phyloP scores from a whole-genome alignment of 1,140 invertebrate species.

The Atta colombica region DNA sequence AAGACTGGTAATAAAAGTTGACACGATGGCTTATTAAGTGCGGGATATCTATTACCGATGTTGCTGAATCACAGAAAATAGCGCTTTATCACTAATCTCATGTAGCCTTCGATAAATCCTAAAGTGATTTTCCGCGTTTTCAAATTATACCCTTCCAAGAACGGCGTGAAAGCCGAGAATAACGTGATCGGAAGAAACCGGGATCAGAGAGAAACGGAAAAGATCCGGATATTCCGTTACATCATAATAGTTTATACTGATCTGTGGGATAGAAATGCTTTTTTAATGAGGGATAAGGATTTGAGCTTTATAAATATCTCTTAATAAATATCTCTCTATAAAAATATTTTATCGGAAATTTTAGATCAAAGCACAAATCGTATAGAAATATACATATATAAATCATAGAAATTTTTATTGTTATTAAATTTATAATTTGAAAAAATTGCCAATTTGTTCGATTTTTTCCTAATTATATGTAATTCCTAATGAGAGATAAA shows the following conservation, averaged over 20 bases:
- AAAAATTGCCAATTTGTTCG: neutral
- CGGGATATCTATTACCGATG: slow-evolving; percentile 8
- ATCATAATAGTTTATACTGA: slow-evolving; percentile 43
- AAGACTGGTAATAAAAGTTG: slow-evolving; percentile 55
- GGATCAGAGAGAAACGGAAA: slow-evolving; percentile 30
- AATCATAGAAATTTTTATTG: too few relatives aligned
- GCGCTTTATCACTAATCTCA: slow-evolving; percentile 35
- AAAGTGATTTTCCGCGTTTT: slow-evolving; percentile 62
- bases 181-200: slow-evolving; percentile 13
- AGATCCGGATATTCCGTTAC: slow-evolving; percentile 46
- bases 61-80: slow-evolving; percentile 47
- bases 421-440: neutral
- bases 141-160: slow-evolving; percentile 52
- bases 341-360: too few relatives aligned
- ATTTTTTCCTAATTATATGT: neutral
- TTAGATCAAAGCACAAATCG: too few relatives aligned
- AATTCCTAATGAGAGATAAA: neutral
- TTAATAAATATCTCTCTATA: too few relatives aligned
- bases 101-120: slow-evolving; percentile 42
- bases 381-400: too few relatives aligned
- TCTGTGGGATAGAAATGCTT: slow-evolving; percentile 33
- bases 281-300: slow-evolving; percentile 20
- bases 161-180: slow-evolving; percentile 28
- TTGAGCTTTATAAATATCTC: too few relatives aligned
- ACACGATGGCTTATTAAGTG: slow-evolving; percentile 42